Percentiles rank a stretch among this genome's conserved stretches.
Evolutionary conservation across 2,888 invertebrate genomes (phyloP).

Genomic region (Nudaria mundana): DNA sequence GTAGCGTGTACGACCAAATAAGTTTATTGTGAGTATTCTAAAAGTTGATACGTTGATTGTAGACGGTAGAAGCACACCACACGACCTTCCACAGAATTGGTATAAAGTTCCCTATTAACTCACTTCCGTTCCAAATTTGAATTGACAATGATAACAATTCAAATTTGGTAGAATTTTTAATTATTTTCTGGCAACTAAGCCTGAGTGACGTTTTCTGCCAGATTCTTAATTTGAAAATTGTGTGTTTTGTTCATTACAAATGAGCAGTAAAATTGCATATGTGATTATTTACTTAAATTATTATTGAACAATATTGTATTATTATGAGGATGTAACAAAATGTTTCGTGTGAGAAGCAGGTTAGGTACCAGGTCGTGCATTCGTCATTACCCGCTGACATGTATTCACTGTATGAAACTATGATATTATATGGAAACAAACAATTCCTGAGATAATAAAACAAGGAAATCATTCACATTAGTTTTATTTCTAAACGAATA

Average conservation of each 20-base stretch:
- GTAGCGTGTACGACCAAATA: conserved; percentile 65
- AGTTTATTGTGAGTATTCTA: conserved; percentile 40
- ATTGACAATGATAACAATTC: no score
- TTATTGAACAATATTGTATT: conserved; percentile 11
- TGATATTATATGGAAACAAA: conserved; percentile 74
- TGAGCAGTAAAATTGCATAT: conserved; percentile 14
- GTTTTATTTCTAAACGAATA: conserved; percentile 56
- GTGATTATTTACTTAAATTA: conserved; percentile 10
- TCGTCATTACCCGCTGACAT: conserved; percentile 71
- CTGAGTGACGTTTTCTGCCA: no score
- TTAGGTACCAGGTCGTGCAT: conserved; percentile 53
- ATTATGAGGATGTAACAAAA: conserved; percentile 21
- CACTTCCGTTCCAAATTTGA: no score
- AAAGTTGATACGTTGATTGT: conserved; percentile 39
- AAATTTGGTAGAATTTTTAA: conserved; percentile 26
- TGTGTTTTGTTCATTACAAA: conserved; percentile 13
- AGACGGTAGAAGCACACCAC: conserved; percentile 46
- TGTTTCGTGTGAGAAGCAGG: conserved; percentile 36
- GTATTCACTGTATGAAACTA: conserved; percentile 72
- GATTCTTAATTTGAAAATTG: no score
- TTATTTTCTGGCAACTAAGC: conserved; percentile 27
- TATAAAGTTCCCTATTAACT: no score
- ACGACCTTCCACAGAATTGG: conserved; percentile 46
- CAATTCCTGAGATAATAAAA: conserved; percentile 76
- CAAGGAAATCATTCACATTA: conserved; percentile 58